Base-by-base conservation (phyloP, 1,140 invertebrate species). In the Phthorimaea operculella region DNA sequence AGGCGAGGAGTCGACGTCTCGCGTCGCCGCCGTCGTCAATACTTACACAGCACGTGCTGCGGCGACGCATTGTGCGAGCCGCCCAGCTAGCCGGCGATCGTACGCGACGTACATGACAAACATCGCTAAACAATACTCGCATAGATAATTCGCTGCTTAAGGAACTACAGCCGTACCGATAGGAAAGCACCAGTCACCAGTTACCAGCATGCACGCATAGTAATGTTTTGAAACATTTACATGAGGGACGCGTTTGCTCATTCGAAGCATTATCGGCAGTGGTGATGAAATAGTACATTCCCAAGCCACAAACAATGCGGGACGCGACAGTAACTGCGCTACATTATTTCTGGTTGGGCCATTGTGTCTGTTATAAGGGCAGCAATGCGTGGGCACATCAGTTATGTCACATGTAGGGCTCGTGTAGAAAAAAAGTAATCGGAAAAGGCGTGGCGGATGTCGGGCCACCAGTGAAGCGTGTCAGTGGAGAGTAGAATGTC, bases 31-130 rank as follows among this genome's bases (percentile, higher is more conserved):
- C 48, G 51, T 60, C 68, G 77, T 76, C 75, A 72, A 78, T 75
- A 64, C 64, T 57, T 55, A 67, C 70, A 71, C 68, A 79, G 80
- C 80, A 77, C 80, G 78, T 80, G 78, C 75, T 60, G 64, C 59
- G 58, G 64, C 66, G 66, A 66, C 58, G 75, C 67, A 81, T 81
- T 81, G 76, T 81, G 76, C 79, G 21, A 28, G 21, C 21, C 21
- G 21, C 21, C 21, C 6, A 28, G 21, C 21, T 28, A 28, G 72
- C 75, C 68, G 75, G 74, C 73, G 74, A 71, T 66, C 62, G 63
- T 56, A 82, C 75, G 74, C 64, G 74, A 63, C 66, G 66, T 71
- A 78, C 76, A 83, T 83, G 78, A 69, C 67, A 74, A 83, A 70
- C 62, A 64, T 66, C 59, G 68, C 68, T 54, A 68, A 72, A 76